These are phyloP conservation scores for Chiloscyllium plagiosum DNA, from an alignment of 2,113 vertebrate genomes.

Conservation along the genomic window DNA sequence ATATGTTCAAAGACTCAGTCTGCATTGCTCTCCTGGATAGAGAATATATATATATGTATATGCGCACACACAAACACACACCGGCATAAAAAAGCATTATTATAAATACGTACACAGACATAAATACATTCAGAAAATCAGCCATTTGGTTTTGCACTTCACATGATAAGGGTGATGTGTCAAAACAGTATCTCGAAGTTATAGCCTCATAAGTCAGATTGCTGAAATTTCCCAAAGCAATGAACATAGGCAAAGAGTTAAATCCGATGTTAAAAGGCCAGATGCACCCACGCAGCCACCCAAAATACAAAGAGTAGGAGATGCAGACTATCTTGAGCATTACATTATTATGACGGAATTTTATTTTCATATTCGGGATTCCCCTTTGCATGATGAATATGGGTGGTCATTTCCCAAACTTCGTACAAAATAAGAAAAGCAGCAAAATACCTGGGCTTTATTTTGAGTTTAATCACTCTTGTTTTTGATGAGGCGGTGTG, in stretches of 20 bases:
- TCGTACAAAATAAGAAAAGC: not conserved
- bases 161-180: not conserved
- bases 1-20: no score
- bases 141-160: not conserved
- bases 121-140: not conserved
- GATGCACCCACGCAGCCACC: not conserved
- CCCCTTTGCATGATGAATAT: not conserved
- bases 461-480: not conserved
- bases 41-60: not conserved
- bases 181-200: not conserved
- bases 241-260: not conserved
- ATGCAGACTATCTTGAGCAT: not conserved
- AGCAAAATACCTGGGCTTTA: not conserved
- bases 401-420: slow-evolving; percentile 6
- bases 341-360: not conserved
- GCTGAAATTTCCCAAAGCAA: not conserved
- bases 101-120: not conserved
- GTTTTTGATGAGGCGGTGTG: not conserved
- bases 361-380: not conserved
- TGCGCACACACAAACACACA: not conserved
- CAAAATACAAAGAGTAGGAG: not conserved
- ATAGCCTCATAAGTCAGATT: not conserved
- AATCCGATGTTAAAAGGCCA: not conserved
- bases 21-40: no score
- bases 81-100: not conserved